These are phyloP conservation scores for Thumatha senex DNA, from an alignment of 2,888 invertebrate genomes.

Conservation along the genomic window DNA sequence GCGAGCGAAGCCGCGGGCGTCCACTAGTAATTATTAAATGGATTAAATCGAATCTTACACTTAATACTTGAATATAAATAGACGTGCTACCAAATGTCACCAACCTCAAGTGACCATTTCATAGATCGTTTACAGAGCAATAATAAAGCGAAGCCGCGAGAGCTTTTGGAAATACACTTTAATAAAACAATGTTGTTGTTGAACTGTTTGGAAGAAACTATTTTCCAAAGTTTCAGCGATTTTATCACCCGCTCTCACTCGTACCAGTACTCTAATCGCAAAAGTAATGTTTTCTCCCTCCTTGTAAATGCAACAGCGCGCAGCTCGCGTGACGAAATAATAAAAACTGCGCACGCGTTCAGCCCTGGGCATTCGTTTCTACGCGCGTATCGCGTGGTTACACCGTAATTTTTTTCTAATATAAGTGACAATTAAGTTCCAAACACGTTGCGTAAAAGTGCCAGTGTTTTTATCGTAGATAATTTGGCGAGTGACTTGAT, in stretches of 20 bases:
- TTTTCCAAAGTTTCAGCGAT: not conserved
- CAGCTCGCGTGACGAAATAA: conserved; percentile 77
- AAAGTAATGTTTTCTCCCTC: conserved; percentile 10
- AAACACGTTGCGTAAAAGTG: conserved; percentile 78
- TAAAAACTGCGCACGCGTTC: conserved; percentile 64
- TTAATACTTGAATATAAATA: no score
- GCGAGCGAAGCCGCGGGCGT: no score
- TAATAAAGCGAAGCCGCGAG: no score
- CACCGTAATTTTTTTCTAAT: conserved; percentile 28
- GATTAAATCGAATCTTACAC: no score
- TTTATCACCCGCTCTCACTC: conserved; percentile 14
- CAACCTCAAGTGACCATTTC: no score
- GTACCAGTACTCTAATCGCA: conserved; percentile 16
- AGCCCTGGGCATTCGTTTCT: conserved; percentile 57
- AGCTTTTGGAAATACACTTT: no score
- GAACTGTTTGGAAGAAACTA: no score
- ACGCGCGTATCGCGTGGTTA: conserved; percentile 56
- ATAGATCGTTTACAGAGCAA: no score
- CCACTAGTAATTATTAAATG: no score
- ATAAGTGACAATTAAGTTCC: conserved; percentile 42
- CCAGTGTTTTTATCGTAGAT: conserved; percentile 75
- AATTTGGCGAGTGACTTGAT: conserved; percentile 78
- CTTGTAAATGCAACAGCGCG: conserved; percentile 39
- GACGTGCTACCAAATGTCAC: no score
- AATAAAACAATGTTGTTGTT: no score